A percentile compares a stretch with the other conserved stretches of the same genome.
These are phyloP conservation scores for Strigamia transsilvanica DNA, from an alignment of 2,888 invertebrate species.

Conservation along the genomic window DNA sequence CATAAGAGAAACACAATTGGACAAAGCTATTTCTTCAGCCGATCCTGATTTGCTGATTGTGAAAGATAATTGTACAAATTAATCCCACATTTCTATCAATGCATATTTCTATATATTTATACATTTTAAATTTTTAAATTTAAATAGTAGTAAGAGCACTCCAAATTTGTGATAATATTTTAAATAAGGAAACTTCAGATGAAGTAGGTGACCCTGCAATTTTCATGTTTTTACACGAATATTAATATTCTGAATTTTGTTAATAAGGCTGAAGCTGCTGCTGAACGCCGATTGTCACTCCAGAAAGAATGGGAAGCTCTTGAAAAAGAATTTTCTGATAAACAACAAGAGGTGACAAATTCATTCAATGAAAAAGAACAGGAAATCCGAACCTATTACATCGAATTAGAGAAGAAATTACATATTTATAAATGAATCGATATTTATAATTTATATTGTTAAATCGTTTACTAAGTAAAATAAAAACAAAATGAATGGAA, in stretches of 20 bases:
- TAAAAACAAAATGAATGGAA: not conserved
- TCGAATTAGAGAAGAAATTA: slow-evolving; percentile 7
- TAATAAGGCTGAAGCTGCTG: slow-evolving; percentile 5
- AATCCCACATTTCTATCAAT: not conserved
- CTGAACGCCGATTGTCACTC: not conserved
- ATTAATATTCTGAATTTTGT: not conserved
- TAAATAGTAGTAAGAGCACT: not conserved
- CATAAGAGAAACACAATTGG: slow-evolving; percentile 77
- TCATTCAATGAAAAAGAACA: slow-evolving; percentile 6
- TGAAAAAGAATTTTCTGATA: not conserved
- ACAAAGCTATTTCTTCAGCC: slow-evolving; percentile 72
- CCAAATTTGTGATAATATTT: not conserved
- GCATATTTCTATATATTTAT: not conserved
- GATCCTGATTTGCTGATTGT: slow-evolving; percentile 72
- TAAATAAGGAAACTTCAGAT: not conserved
- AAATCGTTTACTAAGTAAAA: not conserved
- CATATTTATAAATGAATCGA: not conserved
- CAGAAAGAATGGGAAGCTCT: slow-evolving; percentile 4
- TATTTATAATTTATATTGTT: not conserved
- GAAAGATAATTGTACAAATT: slow-evolving; percentile 68
- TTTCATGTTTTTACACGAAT: not conserved
- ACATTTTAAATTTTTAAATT: not conserved
- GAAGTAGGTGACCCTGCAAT: not conserved
- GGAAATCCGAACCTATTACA: not conserved
- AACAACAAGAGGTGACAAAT: not conserved